Conservation (phyloP, 2,113 vertebrate genomes). For the Ceyx cyanopectus region DNA sequence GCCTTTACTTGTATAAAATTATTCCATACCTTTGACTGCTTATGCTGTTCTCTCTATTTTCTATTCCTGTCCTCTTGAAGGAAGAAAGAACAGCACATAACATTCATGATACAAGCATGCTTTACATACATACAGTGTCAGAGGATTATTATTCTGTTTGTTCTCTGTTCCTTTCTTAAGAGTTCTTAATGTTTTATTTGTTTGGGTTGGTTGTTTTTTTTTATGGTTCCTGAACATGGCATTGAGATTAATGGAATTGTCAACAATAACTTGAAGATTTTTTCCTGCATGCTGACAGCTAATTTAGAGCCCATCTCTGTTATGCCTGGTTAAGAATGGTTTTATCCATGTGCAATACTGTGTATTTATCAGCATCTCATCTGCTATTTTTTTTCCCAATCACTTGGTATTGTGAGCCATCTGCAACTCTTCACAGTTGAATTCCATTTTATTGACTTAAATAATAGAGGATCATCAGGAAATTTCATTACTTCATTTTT, state of each 20-base stretch:
- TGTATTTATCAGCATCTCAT: constrained; percentile 34
- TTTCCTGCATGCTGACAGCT: neutral
- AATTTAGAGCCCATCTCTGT: constrained; percentile 23
- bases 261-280: neutral
- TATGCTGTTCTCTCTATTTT: neutral
- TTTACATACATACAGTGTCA: neutral
- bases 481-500: constrained; percentile 51
- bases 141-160: neutral
- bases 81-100: neutral
- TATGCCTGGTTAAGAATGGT: neutral
- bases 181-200: neutral
- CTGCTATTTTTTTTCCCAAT: constrained; percentile 3
- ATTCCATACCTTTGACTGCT: neutral
- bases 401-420: constrained; percentile 21
- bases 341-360: constrained; percentile 13
- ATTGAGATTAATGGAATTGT: constrained; percentile 12
- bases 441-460: constrained; percentile 48
- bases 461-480: constrained; percentile 30
- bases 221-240: neutral
- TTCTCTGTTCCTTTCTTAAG: neutral
- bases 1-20: neutral
- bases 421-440: constrained; percentile 59
- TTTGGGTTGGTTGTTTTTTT: neutral
- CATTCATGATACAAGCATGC: neutral
- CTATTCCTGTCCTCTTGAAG: neutral